Evolutionary conservation across 1,140 invertebrate species (phyloP).

Genomic region (Musca domestica): DNA sequence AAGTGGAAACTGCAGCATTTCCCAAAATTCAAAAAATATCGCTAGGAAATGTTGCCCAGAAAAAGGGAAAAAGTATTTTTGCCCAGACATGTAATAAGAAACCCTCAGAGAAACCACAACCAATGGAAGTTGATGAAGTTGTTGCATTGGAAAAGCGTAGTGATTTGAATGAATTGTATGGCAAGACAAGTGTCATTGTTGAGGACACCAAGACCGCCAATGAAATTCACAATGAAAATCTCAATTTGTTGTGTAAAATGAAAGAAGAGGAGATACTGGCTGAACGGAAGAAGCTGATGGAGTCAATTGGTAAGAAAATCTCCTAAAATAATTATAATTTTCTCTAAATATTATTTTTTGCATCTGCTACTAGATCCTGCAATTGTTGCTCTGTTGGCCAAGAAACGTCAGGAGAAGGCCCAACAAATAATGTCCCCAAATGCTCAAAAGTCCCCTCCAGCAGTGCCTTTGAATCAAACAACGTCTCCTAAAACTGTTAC

Average conservation of each 20-base stretch:
- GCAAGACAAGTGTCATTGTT: slow-evolving; percentile 58
- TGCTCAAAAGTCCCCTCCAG: not conserved
- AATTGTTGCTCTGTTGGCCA: slow-evolving; percentile 59
- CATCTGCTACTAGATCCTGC: too few species aligned
- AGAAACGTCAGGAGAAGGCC: slow-evolving; percentile 55
- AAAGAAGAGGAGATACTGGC: slow-evolving; percentile 70
- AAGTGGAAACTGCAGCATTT: slow-evolving; percentile 36
- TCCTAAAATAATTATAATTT: not conserved
- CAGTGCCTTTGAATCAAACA: too few species aligned
- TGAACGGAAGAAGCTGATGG: slow-evolving; percentile 68
- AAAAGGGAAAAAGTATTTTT: slow-evolving; percentile 42
- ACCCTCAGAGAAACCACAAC: slow-evolving; percentile 8
- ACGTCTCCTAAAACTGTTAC: too few species aligned
- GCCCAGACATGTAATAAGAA: slow-evolving; percentile 22
- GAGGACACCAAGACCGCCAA: slow-evolving; percentile 57
- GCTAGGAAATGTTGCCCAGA: slow-evolving; percentile 33
- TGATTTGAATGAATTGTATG: slow-evolving; percentile 26
- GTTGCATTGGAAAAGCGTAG: not conserved
- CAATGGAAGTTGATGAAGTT: not conserved
- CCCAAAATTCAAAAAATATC: slow-evolving; percentile 46
- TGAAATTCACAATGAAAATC: slow-evolving; percentile 73
- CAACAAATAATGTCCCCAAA: not conserved
- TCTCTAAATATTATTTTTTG: not conserved
- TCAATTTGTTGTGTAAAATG: slow-evolving; percentile 67
- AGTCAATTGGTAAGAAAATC: slow-evolving; percentile 59